Evolutionary conservation across 2,888 invertebrate genomes (phyloP).

Genomic region (Xylocampa areola): DNA sequence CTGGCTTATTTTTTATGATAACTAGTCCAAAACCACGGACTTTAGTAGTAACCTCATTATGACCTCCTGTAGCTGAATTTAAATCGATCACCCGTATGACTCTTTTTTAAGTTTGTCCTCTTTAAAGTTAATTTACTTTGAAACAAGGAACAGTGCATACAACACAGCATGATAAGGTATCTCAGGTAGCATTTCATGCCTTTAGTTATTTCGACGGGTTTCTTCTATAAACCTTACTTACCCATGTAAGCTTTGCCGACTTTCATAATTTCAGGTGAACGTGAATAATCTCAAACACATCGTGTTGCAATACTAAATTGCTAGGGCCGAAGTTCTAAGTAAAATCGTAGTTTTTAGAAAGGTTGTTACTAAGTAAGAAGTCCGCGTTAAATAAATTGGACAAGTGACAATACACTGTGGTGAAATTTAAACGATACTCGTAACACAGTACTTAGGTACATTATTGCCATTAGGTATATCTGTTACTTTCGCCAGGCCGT

Average conservation of each 20-base stretch:
- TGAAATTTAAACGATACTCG: slow-evolving; percentile 55
- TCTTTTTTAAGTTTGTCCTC: too few species aligned
- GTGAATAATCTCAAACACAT: slow-evolving; percentile 32
- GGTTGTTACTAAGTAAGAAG: slow-evolving; percentile 58
- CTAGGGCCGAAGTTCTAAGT: slow-evolving; percentile 5
- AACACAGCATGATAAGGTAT: too few species aligned
- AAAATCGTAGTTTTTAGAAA: slow-evolving; percentile 60
- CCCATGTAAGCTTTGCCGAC: slow-evolving; percentile 20
- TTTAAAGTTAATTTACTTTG: too few species aligned
- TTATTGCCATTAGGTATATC: slow-evolving; percentile 47
- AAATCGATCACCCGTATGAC: too few species aligned
- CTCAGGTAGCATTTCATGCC: too few species aligned
- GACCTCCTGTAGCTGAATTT: too few species aligned
- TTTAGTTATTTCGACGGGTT: too few species aligned
- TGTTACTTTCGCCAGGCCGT: slow-evolving; percentile 58
- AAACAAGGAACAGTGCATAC: too few species aligned
- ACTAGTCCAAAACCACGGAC: too few species aligned
- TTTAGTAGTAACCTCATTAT: too few species aligned
- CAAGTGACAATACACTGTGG: slow-evolving; percentile 60
- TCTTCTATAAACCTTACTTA: too few species aligned
- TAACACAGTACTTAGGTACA: slow-evolving; percentile 42
- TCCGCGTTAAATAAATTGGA: slow-evolving; percentile 66
- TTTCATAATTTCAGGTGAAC: slow-evolving; percentile 36
- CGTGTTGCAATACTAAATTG: background rate
- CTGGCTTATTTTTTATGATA: too few species aligned